phyloP scores from a whole-genome alignment of 2,797 vertebrate genomes.

The Carcharodon carcharias region DNA sequence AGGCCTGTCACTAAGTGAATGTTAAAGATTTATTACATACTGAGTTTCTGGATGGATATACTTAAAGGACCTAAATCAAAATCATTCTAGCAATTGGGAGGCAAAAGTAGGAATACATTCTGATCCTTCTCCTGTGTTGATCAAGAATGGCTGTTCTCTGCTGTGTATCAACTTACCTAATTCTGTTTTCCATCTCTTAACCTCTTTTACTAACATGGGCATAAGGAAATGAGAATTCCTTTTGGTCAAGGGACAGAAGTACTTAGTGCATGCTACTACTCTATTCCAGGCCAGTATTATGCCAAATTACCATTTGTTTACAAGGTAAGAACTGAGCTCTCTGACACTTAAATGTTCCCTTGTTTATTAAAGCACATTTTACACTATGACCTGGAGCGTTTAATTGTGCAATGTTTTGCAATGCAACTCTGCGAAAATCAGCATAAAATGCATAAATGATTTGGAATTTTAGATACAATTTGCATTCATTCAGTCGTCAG shows the following conservation, averaged over 20 bases:
- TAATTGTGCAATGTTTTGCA: background rate
- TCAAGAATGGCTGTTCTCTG: background rate
- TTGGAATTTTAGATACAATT: background rate
- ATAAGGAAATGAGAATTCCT: background rate
- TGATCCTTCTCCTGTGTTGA: background rate
- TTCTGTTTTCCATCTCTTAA: background rate
- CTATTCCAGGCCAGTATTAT: background rate
- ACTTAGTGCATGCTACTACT: background rate
- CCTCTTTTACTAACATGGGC: background rate
- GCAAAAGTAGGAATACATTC: background rate
- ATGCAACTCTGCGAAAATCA: background rate
- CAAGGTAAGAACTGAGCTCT: background rate
- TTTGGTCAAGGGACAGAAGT: background rate
- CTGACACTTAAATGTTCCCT: background rate
- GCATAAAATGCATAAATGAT: background rate
- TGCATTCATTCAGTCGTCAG: background rate
- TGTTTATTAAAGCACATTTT: background rate
- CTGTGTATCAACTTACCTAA: background rate
- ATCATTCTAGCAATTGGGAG: background rate
- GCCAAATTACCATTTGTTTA: background rate
- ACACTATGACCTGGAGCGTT: background rate
- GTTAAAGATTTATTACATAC: slow-evolving; percentile 7
- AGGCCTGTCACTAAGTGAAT: background rate
- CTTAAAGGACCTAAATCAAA: background rate
- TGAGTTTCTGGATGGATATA: background rate